A percentile compares a stretch with the other conserved stretches of the same genome.
phyloP scores from a whole-genome alignment of 2,113 vertebrate genomes.

The Empidonax traillii region DNA sequence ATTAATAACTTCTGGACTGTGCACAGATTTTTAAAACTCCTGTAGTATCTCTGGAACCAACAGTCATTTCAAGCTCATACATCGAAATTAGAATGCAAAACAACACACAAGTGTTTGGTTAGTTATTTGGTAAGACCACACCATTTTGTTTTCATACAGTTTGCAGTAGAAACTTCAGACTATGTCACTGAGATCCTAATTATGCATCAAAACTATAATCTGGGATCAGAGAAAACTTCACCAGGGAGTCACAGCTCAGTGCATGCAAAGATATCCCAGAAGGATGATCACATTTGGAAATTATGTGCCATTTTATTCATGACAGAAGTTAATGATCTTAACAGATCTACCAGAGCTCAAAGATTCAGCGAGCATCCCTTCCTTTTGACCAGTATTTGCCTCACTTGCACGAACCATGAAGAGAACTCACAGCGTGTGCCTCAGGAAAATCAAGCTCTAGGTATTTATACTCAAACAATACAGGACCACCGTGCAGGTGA shows the following conservation, averaged over 20 bases:
- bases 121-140: not conserved
- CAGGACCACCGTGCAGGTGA: rapidly evolving
- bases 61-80: not conserved
- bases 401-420: rapidly evolving
- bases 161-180: not conserved
- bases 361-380: not conserved
- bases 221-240: not conserved
- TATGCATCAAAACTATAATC: not conserved
- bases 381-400: not conserved
- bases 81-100: not conserved
- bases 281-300: not conserved
- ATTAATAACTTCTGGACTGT: not conserved
- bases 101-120: not conserved
- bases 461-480: not conserved
- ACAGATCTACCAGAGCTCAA: not conserved
- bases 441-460: not conserved
- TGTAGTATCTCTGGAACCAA: not conserved
- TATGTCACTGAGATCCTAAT: not conserved
- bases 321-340: not conserved
- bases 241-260: not conserved
- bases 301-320: not conserved
- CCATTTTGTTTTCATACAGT: not conserved
- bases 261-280: not conserved
- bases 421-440: not conserved
- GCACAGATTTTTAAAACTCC: not conserved